phyloP scores from a whole-genome alignment of 2,113 vertebrate species.

The Chamaetylas fuelleborni region DNA sequence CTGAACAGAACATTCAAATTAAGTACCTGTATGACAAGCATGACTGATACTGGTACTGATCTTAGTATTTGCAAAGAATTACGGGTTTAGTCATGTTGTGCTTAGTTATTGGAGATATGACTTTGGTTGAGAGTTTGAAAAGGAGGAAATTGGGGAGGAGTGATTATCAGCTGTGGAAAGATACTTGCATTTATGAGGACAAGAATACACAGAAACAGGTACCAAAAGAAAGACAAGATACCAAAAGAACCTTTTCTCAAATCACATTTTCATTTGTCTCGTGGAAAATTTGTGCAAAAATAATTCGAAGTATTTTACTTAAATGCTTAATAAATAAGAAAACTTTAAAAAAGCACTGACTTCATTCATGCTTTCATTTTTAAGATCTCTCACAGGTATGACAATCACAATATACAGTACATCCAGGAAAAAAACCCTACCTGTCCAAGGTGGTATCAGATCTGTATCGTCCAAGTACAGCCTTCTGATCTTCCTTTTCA shows the following conservation, averaged over 20 bases:
- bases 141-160: neutral
- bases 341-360: neutral
- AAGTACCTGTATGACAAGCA: neutral
- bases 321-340: neutral
- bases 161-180: neutral
- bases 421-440: conserved; percentile 44
- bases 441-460: conserved; percentile 78
- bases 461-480: conserved; percentile 67
- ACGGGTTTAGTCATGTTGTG: neutral
- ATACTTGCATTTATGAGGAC: neutral
- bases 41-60: neutral
- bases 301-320: neutral
- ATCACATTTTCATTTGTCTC: neutral
- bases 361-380: neutral
- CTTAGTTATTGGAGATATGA: neutral
- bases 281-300: neutral
- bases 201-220: neutral
- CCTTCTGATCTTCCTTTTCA: conserved; percentile 65
- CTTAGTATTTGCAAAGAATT: neutral
- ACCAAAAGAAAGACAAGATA: neutral
- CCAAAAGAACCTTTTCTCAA: neutral
- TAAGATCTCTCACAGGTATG: neutral
- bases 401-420: neutral
- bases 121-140: neutral
- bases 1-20: neutral